Percentiles rank a stretch among this genome's conserved stretches.
phyloP scores from a whole-genome alignment of 2,113 vertebrate genomes.

The Ammospiza caudacuta region DNA sequence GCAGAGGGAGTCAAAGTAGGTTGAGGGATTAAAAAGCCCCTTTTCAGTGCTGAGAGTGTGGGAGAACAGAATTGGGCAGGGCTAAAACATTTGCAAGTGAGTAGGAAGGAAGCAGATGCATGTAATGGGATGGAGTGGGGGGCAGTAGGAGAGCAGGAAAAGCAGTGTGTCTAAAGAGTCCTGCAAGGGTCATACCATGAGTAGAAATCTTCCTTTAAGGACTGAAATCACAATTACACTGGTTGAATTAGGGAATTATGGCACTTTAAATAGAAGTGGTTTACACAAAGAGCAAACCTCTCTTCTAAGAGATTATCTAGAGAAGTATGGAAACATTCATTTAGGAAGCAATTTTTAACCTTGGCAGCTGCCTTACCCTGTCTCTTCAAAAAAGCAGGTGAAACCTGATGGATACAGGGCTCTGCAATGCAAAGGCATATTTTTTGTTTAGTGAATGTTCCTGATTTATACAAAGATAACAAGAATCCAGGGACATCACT shows the following conservation, averaged over 20 bases:
- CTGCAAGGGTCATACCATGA: not conserved
- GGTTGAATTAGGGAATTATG: not conserved
- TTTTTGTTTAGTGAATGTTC: not conserved
- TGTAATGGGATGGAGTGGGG: not conserved
- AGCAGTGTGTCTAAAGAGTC: not conserved
- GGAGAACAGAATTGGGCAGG: not conserved
- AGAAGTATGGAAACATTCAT: not conserved
- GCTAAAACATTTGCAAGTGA: not conserved
- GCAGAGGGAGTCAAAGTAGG: not conserved
- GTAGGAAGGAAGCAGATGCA: not conserved
- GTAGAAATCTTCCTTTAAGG: not conserved
- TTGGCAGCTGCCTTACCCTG: not conserved
- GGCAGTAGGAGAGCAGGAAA: not conserved
- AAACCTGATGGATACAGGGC: not conserved
- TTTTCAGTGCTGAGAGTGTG: not conserved
- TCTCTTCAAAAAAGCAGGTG: not conserved
- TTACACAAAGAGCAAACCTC: not conserved
- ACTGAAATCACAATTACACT: not conserved
- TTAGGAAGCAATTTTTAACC: slow-evolving; percentile 3
- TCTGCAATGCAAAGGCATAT: not conserved
- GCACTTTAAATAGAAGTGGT: not conserved
- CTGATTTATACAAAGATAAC: not conserved
- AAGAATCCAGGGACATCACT: not conserved
- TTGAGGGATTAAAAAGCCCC: not conserved
- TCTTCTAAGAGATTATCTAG: not conserved